Conservation (phyloP, 2,797 vertebrate genomes). For the Aldrovandia affinis region DNA sequence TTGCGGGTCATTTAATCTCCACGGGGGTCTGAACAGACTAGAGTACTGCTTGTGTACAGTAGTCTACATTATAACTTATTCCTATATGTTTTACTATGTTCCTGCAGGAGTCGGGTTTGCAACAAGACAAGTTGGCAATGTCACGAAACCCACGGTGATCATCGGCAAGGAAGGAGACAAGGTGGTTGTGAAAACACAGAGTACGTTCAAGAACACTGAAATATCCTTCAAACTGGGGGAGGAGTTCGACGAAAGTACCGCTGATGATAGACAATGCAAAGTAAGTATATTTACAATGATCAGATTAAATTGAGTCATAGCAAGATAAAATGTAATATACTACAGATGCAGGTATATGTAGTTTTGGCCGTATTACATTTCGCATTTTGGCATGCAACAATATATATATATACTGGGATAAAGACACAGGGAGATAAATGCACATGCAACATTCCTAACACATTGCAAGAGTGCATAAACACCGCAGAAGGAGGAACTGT, state of each 20-base stretch:
- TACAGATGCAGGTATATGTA: background rate
- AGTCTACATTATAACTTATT: background rate
- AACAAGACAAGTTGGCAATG: slow-evolving; percentile 87
- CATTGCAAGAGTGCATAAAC: background rate
- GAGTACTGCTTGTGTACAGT: background rate
- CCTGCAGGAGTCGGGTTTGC: slow-evolving; percentile 86
- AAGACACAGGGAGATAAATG: background rate
- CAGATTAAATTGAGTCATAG: background rate
- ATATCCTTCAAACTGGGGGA: slow-evolving; percentile 89
- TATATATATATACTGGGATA: background rate
- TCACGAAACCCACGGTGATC: slow-evolving; percentile 88
- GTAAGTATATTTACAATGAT: slow-evolving; percentile 68
- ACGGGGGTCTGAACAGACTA: background rate
- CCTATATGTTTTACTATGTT: background rate
- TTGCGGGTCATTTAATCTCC: background rate
- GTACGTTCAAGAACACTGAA: slow-evolving; percentile 91
- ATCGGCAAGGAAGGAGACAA: slow-evolving; percentile 88
- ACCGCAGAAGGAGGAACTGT: background rate
- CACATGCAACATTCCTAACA: background rate
- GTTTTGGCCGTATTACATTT: background rate
- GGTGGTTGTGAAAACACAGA: slow-evolving; percentile 82
- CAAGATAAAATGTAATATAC: background rate
- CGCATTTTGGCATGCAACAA: background rate
- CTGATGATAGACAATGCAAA: slow-evolving; percentile 90
- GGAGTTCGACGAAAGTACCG: slow-evolving; percentile 88